Conservation (phyloP, 37 sponge, comb jelly and placozoan genomes). For the Diacarnus erythraeanus region DNA sequence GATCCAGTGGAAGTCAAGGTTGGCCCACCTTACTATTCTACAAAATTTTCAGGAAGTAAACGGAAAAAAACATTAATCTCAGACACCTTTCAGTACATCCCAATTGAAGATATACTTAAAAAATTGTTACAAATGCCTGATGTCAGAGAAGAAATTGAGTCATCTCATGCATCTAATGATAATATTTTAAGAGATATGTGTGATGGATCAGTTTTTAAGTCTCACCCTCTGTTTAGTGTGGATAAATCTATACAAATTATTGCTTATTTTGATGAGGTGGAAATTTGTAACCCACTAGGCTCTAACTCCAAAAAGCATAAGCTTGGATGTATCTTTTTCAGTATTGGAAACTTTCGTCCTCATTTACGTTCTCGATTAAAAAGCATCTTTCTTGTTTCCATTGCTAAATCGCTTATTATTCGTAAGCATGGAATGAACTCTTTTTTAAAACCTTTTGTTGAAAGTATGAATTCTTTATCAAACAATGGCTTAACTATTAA, state of each 20-base stretch:
- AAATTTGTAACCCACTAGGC: conserved; percentile 20
- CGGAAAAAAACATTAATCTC: background rate
- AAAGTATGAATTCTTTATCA: background rate
- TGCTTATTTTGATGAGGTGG: conserved; percentile 35
- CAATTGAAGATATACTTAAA: background rate
- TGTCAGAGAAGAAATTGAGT: background rate
- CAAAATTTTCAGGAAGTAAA: conserved; percentile 6
- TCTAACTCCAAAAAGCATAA: background rate
- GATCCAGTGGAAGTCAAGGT: conserved; percentile 20
- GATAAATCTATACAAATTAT: conserved; percentile 4
- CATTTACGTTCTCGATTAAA: conserved; percentile 8
- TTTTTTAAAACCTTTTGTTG: conserved; percentile 14
- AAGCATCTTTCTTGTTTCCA: conserved; percentile 11
- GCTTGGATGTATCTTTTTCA: conserved; percentile 9
- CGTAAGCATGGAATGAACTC: conserved; percentile 16
- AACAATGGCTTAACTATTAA: conserved; percentile 7
- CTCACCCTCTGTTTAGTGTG: background rate
- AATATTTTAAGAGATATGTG: conserved; percentile 17
- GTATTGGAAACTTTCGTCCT: conserved; percentile 16
- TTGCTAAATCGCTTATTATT: conserved; percentile 1
- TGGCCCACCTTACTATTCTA: conserved; percentile 4
- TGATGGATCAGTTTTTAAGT: conserved; percentile 8
- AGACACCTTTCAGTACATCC: conserved; percentile 15
- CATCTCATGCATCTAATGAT: background rate
- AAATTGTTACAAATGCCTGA: background rate